Conservation (phyloP, 2,888 invertebrate genomes). For the Volucella inanis region DNA sequence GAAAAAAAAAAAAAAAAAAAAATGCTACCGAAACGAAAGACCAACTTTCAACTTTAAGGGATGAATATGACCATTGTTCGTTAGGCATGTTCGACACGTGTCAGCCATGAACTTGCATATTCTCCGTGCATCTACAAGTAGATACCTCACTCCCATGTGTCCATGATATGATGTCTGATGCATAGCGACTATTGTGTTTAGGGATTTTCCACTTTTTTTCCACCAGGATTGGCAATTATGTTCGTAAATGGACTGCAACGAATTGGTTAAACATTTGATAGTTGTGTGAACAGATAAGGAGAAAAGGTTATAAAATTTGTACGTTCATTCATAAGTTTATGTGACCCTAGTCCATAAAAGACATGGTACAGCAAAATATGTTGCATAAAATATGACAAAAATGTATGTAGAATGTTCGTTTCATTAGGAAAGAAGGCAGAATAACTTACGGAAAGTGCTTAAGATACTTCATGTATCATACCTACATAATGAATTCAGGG, state of each 20-base stretch:
- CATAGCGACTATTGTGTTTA: constrained; percentile 22
- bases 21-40: not conserved
- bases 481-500: no score
- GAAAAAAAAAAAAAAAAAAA: not conserved
- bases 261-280: not conserved
- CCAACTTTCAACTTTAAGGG: constrained; percentile 41
- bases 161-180: constrained; percentile 17
- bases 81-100: constrained; percentile 61
- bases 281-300: not conserved
- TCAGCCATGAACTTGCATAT: constrained; percentile 37
- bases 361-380: no score
- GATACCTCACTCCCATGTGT: constrained; percentile 5
- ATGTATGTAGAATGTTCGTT: no score
- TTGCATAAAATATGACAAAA: no score
- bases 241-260: not conserved
- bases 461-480: no score
- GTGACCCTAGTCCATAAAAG: no score
- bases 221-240: constrained; percentile 37
- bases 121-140: constrained; percentile 6
- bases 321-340: no score
- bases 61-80: constrained; percentile 48
- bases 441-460: no score
- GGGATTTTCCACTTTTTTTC: constrained; percentile 56
- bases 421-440: no score
- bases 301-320: no score